Evolutionary conservation across 2,888 invertebrate species (phyloP).

Genomic region (Amaurobius ferox): DNA sequence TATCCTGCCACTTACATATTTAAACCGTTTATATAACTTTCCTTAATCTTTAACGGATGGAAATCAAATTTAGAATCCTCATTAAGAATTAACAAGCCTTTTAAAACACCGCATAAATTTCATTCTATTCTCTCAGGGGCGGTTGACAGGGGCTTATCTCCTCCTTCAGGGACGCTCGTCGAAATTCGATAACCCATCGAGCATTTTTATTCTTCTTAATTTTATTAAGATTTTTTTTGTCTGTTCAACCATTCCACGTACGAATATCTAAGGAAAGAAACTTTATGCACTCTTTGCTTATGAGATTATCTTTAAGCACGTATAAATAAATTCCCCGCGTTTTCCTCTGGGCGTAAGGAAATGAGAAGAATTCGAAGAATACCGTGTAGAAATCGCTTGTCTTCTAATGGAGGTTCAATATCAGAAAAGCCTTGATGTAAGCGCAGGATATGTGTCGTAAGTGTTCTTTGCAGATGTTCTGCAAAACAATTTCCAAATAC

Average conservation of each 20-base stretch:
- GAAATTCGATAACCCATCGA: background rate
- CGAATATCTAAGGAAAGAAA: background rate
- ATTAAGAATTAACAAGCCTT: background rate
- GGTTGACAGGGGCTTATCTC: background rate
- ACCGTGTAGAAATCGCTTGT: slow-evolving; percentile 11
- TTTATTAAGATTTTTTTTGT: background rate
- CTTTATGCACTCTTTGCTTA: slow-evolving; percentile 34
- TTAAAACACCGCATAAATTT: background rate
- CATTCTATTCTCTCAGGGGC: background rate
- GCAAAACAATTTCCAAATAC: no score
- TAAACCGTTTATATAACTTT: background rate
- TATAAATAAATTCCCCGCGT: slow-evolving; percentile 44
- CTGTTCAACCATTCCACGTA: background rate
- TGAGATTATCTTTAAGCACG: slow-evolving; percentile 57
- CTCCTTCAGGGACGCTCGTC: background rate
- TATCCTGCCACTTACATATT: no score
- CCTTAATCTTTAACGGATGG: background rate
- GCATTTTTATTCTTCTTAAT: no score
- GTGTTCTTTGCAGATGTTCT: background rate
- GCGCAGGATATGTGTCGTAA: slow-evolving; percentile 19
- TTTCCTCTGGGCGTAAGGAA: slow-evolving; percentile 4
- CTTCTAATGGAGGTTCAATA: slow-evolving; percentile 57
- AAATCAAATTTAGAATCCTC: background rate
- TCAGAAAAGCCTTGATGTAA: slow-evolving; percentile 29
- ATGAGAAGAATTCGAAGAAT: background rate